Evolutionary conservation across 2,113 vertebrate species (phyloP), one percentile per base, ranked within the genome.

Genomic region (Sclerurus mexicanus): DNA sequence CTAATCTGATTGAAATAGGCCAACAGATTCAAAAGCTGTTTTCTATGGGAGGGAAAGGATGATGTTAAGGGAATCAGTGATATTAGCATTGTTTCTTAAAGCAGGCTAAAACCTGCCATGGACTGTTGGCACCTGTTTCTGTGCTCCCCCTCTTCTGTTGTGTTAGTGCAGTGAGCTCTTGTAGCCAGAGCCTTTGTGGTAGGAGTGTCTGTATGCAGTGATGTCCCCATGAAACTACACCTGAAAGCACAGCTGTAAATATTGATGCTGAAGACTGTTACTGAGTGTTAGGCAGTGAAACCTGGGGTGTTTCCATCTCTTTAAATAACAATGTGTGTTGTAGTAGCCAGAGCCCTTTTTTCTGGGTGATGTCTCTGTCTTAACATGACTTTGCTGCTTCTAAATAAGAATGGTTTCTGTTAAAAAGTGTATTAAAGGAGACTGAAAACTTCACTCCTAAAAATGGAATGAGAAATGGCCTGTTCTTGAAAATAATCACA

Each of bases 1-100:
- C 58, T 79, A 39, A 71, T 90, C 83, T 81, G 31, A 58, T 28
- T 93, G 59, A 78, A 92, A 47, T 63, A 87, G 76, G 59, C 73
- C 31, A 66, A 12, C 15, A 59, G 58, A 71, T 81, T 88, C 46
- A 30, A 28, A 30, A 73, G 90, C 21, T 81, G 0, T 77, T 88
- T 50, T 62, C 64, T 3, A 23, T 63, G 37, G 50, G 39, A 58
- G 46, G 42, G 39, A 37, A 27, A 7, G 67, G 50, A 37, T 60
- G 66, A 23, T 89, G 33, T 27, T 27, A 46, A 40, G 62, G 46
- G 37, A 77, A 37, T 55, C 21, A 4, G 46, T 63, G 60, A 56
- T 28, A 35, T 66, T 87, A 62, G 37, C 53, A 20, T 59, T 75
- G 30, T 85, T 95, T 72, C 24, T 76, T 63, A 84, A 40, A 90